phyloP scores from a whole-genome alignment of 2,113 vertebrate genomes.

The Paradisaea rubra region DNA sequence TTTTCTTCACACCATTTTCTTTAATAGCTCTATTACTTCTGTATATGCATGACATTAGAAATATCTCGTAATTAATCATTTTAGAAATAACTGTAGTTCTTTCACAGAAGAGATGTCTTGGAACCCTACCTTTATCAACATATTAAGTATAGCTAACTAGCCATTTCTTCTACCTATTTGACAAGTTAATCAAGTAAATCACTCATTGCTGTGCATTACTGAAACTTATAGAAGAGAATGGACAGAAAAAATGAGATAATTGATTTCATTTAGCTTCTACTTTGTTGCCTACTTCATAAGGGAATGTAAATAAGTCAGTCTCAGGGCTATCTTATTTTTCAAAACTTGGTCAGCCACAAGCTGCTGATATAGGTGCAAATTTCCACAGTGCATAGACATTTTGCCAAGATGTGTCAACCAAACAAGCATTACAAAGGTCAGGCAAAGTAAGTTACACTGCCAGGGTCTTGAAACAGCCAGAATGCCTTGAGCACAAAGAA shows the following conservation, averaged over 20 bases:
- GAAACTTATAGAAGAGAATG: constrained; percentile 17
- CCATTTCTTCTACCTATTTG: not conserved
- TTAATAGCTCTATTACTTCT: constrained; percentile 15
- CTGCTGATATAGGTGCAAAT: not conserved
- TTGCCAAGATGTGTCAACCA: not conserved
- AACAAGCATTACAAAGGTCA: not conserved
- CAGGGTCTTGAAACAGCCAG: not conserved
- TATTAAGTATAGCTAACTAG: not conserved
- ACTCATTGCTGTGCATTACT: not conserved
- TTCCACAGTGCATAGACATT: not conserved
- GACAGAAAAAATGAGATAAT: constrained; percentile 2
- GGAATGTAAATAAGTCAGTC: not conserved
- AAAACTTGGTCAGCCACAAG: not conserved
- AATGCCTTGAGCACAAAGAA: not conserved
- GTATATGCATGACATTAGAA: not conserved
- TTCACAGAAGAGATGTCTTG: not conserved
- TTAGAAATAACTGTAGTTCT: constrained; percentile 8
- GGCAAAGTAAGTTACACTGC: not conserved
- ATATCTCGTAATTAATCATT: not conserved
- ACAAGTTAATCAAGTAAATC: constrained; percentile 48
- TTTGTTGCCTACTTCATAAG: constrained; percentile 6
- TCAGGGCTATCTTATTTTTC: not conserved
- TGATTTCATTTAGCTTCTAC: constrained; percentile 20
- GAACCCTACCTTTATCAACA: not conserved
- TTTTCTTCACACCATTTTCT: not conserved